Conservation (phyloP, 2,113 vertebrate species). For the Poicephalus meyeri region DNA sequence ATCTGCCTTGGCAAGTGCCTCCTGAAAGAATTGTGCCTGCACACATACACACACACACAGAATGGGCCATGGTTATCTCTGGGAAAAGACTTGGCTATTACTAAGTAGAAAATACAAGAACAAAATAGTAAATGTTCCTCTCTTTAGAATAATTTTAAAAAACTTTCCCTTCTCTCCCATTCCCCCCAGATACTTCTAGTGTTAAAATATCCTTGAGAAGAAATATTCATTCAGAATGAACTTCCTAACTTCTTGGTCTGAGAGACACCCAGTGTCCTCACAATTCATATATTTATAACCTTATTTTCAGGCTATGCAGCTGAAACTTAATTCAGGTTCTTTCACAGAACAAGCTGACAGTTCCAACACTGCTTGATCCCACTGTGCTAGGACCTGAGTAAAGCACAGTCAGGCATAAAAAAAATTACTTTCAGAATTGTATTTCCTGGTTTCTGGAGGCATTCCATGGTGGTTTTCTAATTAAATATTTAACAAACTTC, state of each 20-base stretch:
- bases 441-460: neutral
- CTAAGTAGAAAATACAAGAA: neutral
- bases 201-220: neutral
- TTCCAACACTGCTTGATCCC: neutral
- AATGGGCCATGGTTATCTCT: constrained; percentile 21
- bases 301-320: neutral
- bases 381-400: neutral
- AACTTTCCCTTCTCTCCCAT: neutral
- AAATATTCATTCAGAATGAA: neutral
- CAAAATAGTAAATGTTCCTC: neutral
- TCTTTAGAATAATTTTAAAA: neutral
- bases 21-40: constrained; percentile 96
- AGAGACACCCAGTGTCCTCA: neutral
- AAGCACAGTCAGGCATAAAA: neutral
- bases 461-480: neutral
- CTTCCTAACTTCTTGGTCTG: neutral
- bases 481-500: neutral
- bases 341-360: neutral
- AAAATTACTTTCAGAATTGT: neutral
- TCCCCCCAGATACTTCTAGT: neutral
- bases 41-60: constrained; percentile 32
- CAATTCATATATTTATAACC: neutral
- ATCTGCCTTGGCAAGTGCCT: constrained; percentile 95
- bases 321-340: neutral
- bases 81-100: neutral